Percentiles rank a stretch among this genome's conserved stretches.
These are phyloP conservation scores for Tauraco hartlaubi DNA, from an alignment of 2,797 vertebrate genomes.

Conservation along the genomic window DNA sequence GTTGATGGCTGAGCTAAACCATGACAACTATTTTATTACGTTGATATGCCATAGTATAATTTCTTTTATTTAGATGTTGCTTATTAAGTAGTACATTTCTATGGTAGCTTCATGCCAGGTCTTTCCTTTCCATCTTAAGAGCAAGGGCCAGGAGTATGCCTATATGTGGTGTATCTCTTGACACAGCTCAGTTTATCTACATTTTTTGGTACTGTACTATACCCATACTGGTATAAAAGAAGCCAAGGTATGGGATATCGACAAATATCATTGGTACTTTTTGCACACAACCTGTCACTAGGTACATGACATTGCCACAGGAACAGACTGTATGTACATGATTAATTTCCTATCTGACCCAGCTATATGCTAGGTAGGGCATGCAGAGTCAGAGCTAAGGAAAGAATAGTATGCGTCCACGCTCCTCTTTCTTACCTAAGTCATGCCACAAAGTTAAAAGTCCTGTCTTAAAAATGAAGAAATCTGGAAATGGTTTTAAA, in stretches of 20 bases:
- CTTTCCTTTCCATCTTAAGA: neutral
- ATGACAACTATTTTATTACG: neutral
- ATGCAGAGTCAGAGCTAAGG: neutral
- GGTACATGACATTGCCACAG: neutral
- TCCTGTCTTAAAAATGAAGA: neutral
- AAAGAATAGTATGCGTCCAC: neutral
- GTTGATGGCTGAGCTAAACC: too few species aligned
- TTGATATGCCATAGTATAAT: neutral
- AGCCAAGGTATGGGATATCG: neutral
- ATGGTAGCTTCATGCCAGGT: neutral
- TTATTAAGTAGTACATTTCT: neutral
- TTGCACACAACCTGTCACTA: neutral
- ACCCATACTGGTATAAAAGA: neutral
- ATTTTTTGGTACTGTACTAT: neutral
- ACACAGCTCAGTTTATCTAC: neutral
- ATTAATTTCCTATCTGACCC: neutral
- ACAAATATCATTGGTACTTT: neutral
- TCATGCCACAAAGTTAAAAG: neutral
- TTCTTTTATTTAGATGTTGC: neutral
- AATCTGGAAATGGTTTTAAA: neutral
- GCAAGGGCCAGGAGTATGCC: neutral
- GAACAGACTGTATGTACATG: neutral
- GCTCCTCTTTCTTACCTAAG: neutral
- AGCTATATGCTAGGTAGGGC: neutral
- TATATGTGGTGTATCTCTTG: neutral